phyloP scores from a whole-genome alignment of 2,888 invertebrate species.

The Scaeva pyrastri region DNA sequence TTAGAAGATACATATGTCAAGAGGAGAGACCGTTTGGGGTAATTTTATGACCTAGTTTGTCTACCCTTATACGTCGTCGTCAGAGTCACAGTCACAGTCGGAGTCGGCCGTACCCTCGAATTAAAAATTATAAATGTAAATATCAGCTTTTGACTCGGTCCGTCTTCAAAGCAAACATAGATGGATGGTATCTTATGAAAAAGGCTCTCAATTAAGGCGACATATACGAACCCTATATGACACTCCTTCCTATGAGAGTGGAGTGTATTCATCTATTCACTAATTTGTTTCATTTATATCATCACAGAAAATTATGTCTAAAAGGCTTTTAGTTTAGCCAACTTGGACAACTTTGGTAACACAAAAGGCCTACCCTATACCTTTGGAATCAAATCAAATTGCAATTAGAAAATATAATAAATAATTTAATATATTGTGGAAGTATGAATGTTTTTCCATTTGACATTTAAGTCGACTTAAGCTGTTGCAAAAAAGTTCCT shows the following conservation, averaged over 20 bases:
- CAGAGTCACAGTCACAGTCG: no score
- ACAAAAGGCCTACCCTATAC: background rate
- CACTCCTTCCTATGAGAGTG: background rate
- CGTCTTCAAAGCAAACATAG: constrained; percentile 3
- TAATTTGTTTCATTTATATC: constrained; percentile 24
- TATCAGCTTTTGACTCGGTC: background rate
- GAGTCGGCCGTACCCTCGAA: background rate
- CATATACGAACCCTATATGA: background rate
- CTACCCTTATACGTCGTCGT: background rate
- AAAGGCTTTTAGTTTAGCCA: constrained; percentile 10
- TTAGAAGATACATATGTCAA: no score
- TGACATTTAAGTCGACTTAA: background rate
- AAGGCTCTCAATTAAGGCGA: constrained; percentile 17
- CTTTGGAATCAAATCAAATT: background rate
- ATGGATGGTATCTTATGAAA: background rate
- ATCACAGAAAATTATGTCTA: constrained; percentile 16
- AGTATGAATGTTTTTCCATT: background rate
- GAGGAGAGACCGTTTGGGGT: constrained; percentile 1
- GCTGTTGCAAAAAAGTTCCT: background rate
- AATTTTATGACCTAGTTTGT: constrained; percentile 16
- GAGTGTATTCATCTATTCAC: constrained; percentile 1
- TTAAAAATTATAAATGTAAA: constrained; percentile 16
- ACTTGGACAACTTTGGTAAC: background rate
- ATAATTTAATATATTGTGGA: background rate
- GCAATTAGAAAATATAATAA: constrained; percentile 7